A percentile compares a stretch with the other conserved stretches of the same genome.
These are phyloP conservation scores for Tricholaema leucomelas DNA, from an alignment of 2,113 vertebrate species.

Conservation along the genomic window DNA sequence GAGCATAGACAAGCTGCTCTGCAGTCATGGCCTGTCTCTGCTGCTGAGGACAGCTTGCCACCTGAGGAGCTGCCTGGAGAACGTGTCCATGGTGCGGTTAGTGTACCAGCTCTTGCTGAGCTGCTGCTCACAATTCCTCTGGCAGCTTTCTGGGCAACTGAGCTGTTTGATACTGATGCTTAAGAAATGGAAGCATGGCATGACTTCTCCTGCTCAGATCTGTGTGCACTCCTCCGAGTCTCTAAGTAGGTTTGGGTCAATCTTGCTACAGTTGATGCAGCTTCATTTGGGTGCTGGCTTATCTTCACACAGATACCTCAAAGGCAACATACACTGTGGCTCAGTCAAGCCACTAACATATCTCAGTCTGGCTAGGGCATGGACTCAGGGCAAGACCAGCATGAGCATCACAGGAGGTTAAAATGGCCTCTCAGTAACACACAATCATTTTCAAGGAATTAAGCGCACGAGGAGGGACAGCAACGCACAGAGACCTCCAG, in stretches of 20 bases:
- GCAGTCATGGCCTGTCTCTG: no score
- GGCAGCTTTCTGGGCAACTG: background rate
- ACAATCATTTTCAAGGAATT: background rate
- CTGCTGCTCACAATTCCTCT: background rate
- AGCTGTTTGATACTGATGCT: background rate
- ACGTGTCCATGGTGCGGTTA: rapidly evolving
- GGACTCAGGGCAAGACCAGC: background rate
- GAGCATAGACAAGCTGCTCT: background rate
- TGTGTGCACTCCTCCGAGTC: background rate
- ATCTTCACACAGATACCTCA: background rate
- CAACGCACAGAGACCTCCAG: background rate
- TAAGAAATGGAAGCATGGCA: background rate
- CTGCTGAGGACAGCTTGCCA: background rate
- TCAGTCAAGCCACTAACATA: background rate
- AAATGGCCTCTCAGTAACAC: background rate
- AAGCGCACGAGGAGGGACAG: background rate
- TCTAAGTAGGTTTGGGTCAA: rapidly evolving
- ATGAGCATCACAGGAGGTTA: background rate
- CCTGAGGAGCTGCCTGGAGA: background rate
- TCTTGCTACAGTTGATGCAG: background rate
- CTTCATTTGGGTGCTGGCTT: background rate
- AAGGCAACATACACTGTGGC: background rate
- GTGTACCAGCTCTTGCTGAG: background rate
- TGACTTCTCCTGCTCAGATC: background rate
- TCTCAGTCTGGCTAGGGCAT: background rate